Conservation (phyloP, 1,140 invertebrate genomes). For the Bicyclus anynana region DNA sequence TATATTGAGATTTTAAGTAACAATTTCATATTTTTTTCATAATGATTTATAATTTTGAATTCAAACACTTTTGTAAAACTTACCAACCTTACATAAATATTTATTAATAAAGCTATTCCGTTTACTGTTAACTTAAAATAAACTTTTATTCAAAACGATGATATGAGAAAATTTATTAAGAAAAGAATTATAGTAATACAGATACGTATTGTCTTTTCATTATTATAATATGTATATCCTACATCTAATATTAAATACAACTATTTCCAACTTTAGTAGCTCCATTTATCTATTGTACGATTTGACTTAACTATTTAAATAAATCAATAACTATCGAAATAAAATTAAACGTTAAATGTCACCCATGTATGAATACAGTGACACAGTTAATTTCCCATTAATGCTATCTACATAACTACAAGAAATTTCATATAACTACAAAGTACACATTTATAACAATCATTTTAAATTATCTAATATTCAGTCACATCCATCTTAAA, state of each 20-base stretch:
- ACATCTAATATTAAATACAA: slow-evolving; percentile 21
- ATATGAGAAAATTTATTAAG: slow-evolving; percentile 43
- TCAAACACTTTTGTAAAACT: background rate
- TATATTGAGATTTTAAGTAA: no score
- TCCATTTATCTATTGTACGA: slow-evolving; percentile 7
- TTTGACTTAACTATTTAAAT: background rate
- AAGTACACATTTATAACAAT: slow-evolving; percentile 5
- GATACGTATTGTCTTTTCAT: slow-evolving; percentile 70
- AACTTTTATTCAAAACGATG: slow-evolving; percentile 20
- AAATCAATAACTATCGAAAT: background rate
- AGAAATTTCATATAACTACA: slow-evolving; percentile 5
- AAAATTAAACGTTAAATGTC: no score
- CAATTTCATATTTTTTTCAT: no score
- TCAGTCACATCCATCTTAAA: slow-evolving; percentile 68
- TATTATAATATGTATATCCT: slow-evolving; percentile 42
- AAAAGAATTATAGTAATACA: slow-evolving; percentile 47
- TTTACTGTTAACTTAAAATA: background rate
- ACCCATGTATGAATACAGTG: no score
- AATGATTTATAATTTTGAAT: no score
- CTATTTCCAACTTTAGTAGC: slow-evolving; percentile 12
- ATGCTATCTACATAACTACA: slow-evolving; percentile 7
- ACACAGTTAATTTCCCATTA: background rate
- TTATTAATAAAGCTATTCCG: background rate
- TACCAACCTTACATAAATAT: background rate
- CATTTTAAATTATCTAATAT: slow-evolving; percentile 48